Conservation (phyloP, 2,888 invertebrate genomes). For the Ethmia dodecea region DNA sequence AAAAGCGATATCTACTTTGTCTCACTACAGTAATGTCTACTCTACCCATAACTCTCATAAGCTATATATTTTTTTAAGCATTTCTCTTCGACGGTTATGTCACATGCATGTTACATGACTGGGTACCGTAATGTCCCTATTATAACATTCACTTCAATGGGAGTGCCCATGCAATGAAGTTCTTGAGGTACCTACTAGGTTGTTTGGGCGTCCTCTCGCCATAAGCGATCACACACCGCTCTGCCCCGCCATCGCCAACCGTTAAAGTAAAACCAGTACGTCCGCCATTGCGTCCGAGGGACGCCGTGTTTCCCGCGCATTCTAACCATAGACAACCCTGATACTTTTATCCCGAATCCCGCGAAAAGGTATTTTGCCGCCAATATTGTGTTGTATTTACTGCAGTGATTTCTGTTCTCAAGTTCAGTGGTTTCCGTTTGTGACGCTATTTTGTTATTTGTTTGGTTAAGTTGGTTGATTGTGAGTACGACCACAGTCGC, state of each 20-base stretch:
- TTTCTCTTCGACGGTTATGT: no score
- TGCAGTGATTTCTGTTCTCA: conserved; percentile 19
- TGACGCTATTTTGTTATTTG: conserved; percentile 2
- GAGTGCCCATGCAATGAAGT: conserved; percentile 7
- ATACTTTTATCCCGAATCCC: conserved; percentile 38
- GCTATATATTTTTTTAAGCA: no score
- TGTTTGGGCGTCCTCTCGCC: not conserved
- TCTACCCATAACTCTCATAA: no score
- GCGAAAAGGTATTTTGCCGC: conserved; percentile 43
- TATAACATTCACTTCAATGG: conserved; percentile 11
- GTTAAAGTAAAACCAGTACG: conserved; percentile 35
- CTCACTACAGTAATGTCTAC: no score
- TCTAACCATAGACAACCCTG: conserved; percentile 35
- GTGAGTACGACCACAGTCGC: not conserved
- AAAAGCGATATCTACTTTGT: no score
- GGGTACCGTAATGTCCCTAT: no score
- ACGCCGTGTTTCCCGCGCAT: conserved; percentile 52
- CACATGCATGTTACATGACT: no score
- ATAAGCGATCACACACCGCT: not conserved
- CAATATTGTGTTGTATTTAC: conserved; percentile 19
- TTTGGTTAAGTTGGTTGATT: conserved; percentile 4
- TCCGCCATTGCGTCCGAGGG: conserved; percentile 37
- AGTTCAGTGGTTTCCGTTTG: not conserved
- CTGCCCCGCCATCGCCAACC: not conserved
- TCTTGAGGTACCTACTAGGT: conserved; percentile 4